Percentiles rank a stretch among this genome's conserved stretches.
These are phyloP conservation scores for Dasysyrphus tricinctus DNA, from an alignment of 2,888 invertebrate species.

Conservation along the genomic window DNA sequence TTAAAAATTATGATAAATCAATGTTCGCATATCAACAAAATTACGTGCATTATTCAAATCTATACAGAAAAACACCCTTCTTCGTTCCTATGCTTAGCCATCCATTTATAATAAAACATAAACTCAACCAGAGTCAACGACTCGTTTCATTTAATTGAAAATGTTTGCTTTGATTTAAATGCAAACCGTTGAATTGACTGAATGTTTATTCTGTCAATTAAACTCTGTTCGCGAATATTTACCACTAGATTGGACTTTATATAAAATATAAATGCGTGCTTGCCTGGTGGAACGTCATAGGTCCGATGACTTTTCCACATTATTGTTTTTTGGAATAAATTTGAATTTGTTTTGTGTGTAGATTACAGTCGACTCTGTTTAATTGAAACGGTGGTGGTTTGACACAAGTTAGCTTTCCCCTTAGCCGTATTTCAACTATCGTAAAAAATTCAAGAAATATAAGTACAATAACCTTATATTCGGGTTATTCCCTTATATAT, in stretches of 20 bases:
- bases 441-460: no score
- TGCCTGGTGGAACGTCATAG: background rate
- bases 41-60: background rate
- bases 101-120: slow-evolving; percentile 28
- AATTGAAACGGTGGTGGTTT: no score
- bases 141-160: slow-evolving; percentile 47
- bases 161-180: slow-evolving; percentile 60
- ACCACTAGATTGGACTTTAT: slow-evolving; percentile 50
- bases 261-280: slow-evolving; percentile 1
- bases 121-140: slow-evolving; percentile 54
- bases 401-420: background rate
- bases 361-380: background rate
- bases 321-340: slow-evolving; percentile 22
- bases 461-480: no score
- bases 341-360: background rate
- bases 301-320: background rate
- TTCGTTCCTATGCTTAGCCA: background rate
- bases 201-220: slow-evolving; percentile 69
- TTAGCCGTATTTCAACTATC: background rate
- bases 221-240: slow-evolving; percentile 31
- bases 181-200: slow-evolving; percentile 61
- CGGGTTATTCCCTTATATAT: no score
- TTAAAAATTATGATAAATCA: background rate
- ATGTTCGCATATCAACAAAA: slow-evolving; percentile 6
- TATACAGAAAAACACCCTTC: background rate